A percentile compares a stretch with the other conserved stretches of the same genome.
Conservation (phyloP, 2,113 vertebrate genomes). For the Montifringilla adamsi region DNA sequence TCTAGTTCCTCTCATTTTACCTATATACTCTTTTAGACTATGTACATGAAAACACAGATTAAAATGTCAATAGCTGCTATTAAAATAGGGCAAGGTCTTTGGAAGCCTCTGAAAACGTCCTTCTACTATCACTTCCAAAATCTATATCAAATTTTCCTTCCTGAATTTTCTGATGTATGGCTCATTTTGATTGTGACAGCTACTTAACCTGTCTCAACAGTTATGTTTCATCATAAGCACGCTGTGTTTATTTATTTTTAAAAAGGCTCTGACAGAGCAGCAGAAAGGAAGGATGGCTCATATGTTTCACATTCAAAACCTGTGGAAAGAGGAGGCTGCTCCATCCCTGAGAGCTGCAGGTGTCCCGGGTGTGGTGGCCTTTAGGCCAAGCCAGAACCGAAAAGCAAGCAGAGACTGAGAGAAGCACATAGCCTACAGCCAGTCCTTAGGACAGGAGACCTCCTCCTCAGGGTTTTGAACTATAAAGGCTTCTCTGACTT, state of each 20-base stretch:
- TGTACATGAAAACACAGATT: neutral
- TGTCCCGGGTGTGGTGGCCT: neutral
- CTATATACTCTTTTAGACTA: neutral
- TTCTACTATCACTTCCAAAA: neutral
- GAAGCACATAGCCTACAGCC: fast-evolving
- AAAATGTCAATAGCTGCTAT: neutral
- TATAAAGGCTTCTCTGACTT: neutral
- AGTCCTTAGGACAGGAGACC: neutral
- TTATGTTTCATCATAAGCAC: neutral
- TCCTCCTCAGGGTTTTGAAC: neutral
- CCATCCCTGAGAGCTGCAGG: neutral
- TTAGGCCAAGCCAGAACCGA: neutral
- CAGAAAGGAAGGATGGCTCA: neutral
- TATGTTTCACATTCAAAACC: neutral
- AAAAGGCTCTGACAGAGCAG: neutral
- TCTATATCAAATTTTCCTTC: neutral
- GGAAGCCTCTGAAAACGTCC: neutral
- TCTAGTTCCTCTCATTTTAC: neutral
- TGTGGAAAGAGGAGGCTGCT: fast-evolving
- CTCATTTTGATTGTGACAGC: neutral
- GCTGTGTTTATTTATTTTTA: neutral
- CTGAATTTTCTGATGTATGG: neutral
- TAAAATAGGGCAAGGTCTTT: neutral
- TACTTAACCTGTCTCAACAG: neutral
- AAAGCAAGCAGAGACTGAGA: neutral